Base-by-base conservation (phyloP, 2,113 vertebrate genomes). In the Hippopotamus amphibius region DNA sequence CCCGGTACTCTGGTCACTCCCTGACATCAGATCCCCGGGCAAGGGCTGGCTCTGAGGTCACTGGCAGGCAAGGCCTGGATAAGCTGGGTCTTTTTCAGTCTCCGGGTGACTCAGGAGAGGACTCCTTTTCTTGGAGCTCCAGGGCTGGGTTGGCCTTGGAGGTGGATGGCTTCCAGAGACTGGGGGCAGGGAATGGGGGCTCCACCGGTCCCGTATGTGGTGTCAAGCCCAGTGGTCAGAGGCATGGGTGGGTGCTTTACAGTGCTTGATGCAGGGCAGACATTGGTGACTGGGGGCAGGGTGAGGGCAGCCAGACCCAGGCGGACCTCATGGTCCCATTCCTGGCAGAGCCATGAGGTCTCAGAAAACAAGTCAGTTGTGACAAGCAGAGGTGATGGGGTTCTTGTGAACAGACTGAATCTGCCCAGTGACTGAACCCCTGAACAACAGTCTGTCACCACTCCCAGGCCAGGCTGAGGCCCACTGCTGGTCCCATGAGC, bases 381-480 rank as follows among this genome's bases (percentile, higher is more conserved):
- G 97, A 93, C 69, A 65, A 84, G 92, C 48, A 46, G 81, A 94
- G 88, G 89, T 1, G 1, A 93, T 30, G 87, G 82, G 87, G 71
- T 92, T 97, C 81, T 93, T 85, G 87, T 0, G 2, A 95, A 96
- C 96, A 95, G 97, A 96, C 12, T 95, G 96, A 96, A 97, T 93
- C 79, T 95, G 69, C 96, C 0, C 13, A 97, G 94, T 77, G 97
- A 95, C 83, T 84, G 96, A 98, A 97, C n/a, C 93, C 95, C 96
- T 98, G 97, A 98, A 95, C 97, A 98, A 97, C 81, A 90, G 63
- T 80, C 71, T 90, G 93, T 97, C 65, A 0, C 76, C 94, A 94
- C 71, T 95, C 90, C 66, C 82, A 7, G 41, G 72, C n/a, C 77
- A 77, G 95, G 82, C 92, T 82, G 93, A 95, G 93, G 95, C 94